Conservation (phyloP, 1,140 invertebrate species). For the Drosophila pandora region DNA sequence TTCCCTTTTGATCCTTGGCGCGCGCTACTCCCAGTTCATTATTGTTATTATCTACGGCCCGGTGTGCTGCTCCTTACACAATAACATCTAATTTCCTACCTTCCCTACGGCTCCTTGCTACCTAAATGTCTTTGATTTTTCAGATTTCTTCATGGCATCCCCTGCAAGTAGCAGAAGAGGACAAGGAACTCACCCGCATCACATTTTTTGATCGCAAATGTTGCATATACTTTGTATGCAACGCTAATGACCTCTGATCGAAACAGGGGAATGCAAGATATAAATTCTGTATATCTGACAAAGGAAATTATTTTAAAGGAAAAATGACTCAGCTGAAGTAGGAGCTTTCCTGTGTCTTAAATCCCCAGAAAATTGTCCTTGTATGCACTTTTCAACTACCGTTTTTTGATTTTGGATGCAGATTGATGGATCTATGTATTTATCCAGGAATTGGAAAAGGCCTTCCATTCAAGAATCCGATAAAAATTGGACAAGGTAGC, state of each 20-base stretch:
- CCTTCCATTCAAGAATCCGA: no score
- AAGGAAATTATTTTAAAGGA: not conserved
- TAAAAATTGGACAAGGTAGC: no score
- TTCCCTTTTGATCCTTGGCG: slow-evolving; percentile 46
- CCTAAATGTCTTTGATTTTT: slow-evolving; percentile 54
- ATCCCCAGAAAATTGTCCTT: no score
- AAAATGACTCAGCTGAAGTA: not conserved
- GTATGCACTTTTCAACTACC: no score
- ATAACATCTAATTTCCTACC: slow-evolving; percentile 81
- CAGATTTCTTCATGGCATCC: slow-evolving; percentile 46
- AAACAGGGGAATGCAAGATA: slow-evolving; percentile 10
- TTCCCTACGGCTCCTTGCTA: slow-evolving; percentile 29
- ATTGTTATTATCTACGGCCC: slow-evolving; percentile 80
- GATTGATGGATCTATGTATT: no score
- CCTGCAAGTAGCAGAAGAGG: slow-evolving; percentile 12
- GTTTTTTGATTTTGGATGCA: no score
- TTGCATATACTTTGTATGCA: slow-evolving; percentile 64
- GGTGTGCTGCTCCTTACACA: slow-evolving; percentile 76
- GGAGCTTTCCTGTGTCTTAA: not conserved
- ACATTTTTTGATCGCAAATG: slow-evolving; percentile 37
- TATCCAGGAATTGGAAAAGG: no score
- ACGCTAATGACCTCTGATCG: slow-evolving; percentile 61
- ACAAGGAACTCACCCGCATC: slow-evolving; percentile 60
- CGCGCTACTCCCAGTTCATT: slow-evolving; percentile 57
- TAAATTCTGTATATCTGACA: slow-evolving; percentile 14